phyloP scores from a whole-genome alignment of 2,113 vertebrate species.

The Notothenia rossii region DNA sequence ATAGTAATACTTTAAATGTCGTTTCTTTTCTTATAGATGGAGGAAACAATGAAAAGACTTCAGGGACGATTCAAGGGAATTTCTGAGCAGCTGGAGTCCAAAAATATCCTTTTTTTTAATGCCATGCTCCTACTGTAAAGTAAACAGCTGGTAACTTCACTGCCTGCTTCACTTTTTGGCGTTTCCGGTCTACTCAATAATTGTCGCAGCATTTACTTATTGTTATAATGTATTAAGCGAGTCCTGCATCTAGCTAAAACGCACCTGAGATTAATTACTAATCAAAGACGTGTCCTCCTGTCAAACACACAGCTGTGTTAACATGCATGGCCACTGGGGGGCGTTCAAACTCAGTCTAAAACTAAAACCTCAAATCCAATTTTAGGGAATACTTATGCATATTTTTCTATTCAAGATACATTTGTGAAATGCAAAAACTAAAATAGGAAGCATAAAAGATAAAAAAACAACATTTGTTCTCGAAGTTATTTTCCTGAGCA shows the following conservation, averaged over 20 bases:
- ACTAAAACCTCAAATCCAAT: not conserved
- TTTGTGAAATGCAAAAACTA: not conserved
- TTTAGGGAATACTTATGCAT: not conserved
- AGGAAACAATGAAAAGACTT: slow-evolving; percentile 85
- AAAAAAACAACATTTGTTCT: too few species aligned
- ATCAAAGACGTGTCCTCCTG: not conserved
- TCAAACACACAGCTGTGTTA: not conserved
- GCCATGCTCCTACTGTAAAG: not conserved
- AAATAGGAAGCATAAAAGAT: not conserved
- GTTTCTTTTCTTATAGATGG: slow-evolving; percentile 80
- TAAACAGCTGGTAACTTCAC: not conserved
- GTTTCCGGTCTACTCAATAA: not conserved
- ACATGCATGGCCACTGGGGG: not conserved
- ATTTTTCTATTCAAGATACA: not conserved
- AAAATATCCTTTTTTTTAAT: slow-evolving; percentile 88
- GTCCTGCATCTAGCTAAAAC: not conserved
- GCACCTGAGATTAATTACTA: not conserved
- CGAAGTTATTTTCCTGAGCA: not conserved
- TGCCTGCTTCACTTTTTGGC: not conserved
- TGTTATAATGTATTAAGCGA: not conserved
- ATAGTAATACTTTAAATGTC: not conserved
- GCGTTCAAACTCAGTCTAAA: not conserved
- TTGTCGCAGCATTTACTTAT: not conserved
- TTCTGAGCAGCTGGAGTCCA: slow-evolving; percentile 83
- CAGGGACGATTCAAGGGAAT: slow-evolving; percentile 86